Conservation (phyloP, 2,113 vertebrate species). For the Sebastes schlegelii region DNA sequence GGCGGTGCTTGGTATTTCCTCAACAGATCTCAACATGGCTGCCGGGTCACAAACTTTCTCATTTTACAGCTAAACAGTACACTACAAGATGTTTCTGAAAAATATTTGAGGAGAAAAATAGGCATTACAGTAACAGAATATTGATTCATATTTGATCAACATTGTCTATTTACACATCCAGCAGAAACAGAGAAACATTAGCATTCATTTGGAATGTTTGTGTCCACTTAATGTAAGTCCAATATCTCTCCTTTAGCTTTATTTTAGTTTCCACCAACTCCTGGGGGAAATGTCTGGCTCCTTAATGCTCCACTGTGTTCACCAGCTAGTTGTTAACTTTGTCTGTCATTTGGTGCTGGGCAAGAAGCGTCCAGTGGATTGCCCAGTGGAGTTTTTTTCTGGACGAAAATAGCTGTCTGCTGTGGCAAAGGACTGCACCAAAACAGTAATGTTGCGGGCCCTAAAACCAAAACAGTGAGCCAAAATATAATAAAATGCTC, state of each 20-base stretch:
- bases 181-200: background rate
- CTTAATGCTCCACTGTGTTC: background rate
- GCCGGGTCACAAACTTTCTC: no score
- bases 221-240: background rate
- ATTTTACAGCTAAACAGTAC: no score
- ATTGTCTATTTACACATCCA: background rate
- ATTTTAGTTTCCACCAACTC: background rate
- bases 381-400: no score
- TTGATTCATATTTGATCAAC: background rate
- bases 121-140: no score
- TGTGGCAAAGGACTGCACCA: background rate
- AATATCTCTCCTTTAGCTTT: background rate
- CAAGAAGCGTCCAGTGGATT: no score
- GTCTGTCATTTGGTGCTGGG: background rate
- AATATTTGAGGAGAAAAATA: no score
- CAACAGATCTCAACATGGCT: no score
- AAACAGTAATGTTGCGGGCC: no score
- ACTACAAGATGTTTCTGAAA: no score
- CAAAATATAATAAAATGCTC: background rate
- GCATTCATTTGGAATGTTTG: background rate
- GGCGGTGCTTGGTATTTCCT: no score
- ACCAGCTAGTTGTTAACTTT: background rate
- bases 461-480: background rate
- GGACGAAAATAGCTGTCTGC: background rate
- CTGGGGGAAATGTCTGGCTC: background rate